A percentile compares a stretch with the other conserved stretches of the same genome.
Conservation (phyloP, 2,888 invertebrate species). For the Caenorhabditis drosophilae region DNA sequence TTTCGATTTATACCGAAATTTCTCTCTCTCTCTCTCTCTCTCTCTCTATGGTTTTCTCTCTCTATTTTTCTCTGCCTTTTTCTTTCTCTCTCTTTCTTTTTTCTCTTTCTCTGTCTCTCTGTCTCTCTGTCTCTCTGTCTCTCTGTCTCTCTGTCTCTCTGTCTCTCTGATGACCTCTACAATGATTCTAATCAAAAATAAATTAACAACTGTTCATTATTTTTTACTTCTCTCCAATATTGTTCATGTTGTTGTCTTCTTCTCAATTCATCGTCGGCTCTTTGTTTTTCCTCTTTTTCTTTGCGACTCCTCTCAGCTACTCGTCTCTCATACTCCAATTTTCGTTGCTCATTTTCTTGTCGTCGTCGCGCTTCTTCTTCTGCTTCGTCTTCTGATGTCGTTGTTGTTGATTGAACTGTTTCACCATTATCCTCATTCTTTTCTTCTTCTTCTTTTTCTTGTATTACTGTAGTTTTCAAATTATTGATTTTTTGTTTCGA, state of each 20-base stretch:
- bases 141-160: neutral
- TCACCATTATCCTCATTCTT: too few species aligned
- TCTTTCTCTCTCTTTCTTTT: neutral
- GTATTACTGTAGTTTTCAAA: too few species aligned
- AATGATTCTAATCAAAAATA: neutral
- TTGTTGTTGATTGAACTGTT: slow-evolving; percentile 1
- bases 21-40: too few species aligned
- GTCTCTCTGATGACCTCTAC: neutral
- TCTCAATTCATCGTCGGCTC: slow-evolving; percentile 25
- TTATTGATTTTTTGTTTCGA: too few species aligned
- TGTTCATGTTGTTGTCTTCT: slow-evolving; percentile 32
- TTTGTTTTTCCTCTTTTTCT: slow-evolving; percentile 28
- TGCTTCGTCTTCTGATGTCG: slow-evolving; percentile 9
- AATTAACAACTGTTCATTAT: slow-evolving; percentile 5
- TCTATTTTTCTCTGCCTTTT: slow-evolving; percentile 15
- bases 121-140: slow-evolving; percentile 9
- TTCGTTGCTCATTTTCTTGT: slow-evolving; percentile 24
- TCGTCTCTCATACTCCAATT: slow-evolving; percentile 26
- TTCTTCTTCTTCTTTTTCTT: too few species aligned
- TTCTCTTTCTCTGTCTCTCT: neutral
- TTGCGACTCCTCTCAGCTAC: slow-evolving; percentile 22
- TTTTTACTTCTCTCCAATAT: slow-evolving; percentile 30
- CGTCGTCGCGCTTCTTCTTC: slow-evolving; percentile 7
- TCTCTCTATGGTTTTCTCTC: slow-evolving; percentile 19
- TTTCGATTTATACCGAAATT: too few species aligned